phyloP scores from a whole-genome alignment of 1,140 invertebrate species.

The Yoshiicerus persimilis region DNA sequence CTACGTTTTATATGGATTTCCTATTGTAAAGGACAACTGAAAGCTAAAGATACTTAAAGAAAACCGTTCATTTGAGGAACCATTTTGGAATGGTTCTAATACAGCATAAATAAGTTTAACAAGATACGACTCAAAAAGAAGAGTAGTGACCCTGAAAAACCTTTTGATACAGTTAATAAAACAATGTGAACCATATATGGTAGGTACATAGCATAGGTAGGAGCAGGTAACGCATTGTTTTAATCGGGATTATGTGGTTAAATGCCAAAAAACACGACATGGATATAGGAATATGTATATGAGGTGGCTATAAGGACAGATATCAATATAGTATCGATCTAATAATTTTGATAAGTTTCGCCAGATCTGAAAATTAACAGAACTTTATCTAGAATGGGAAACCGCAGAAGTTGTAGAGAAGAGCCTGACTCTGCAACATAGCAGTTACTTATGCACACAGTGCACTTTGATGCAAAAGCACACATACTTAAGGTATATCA shows the following conservation, averaged over 20 bases:
- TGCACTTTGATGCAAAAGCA: background rate
- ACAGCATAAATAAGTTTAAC: too few relatives aligned
- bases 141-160: background rate
- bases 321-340: too few relatives aligned
- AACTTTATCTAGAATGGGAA: background rate
- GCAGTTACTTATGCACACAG: background rate
- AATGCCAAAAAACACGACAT: too few relatives aligned
- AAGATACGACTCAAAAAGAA: background rate
- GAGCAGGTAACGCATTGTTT: too few relatives aligned
- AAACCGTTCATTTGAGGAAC: too few relatives aligned
- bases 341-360: background rate
- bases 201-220: too few relatives aligned
- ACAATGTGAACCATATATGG: background rate
- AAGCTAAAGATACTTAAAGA: too few relatives aligned
- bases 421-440: background rate
- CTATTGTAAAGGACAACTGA: too few relatives aligned
- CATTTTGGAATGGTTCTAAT: too few relatives aligned
- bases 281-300: background rate
- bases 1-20: too few relatives aligned
- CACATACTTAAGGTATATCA: background rate
- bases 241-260: background rate
- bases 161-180: background rate
- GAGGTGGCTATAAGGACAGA: too few relatives aligned
- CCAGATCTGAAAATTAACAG: background rate
- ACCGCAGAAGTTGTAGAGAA: background rate